Conservation (phyloP, 1,140 invertebrate genomes). For the Bicyclus anynana region DNA sequence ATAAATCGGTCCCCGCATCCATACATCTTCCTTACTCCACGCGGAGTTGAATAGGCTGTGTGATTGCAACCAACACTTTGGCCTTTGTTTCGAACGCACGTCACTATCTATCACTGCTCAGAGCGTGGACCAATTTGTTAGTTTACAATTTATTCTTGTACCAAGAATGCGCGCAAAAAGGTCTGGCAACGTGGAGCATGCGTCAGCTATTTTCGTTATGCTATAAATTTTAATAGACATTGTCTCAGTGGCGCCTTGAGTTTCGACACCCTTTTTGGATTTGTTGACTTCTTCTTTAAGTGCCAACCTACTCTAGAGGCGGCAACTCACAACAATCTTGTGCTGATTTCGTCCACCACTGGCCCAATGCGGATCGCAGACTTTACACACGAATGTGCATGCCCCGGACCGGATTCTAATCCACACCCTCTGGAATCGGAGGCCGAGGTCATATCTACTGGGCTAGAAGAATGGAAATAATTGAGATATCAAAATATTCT, state of each 20-base stretch:
- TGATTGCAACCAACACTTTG: constrained; percentile 67
- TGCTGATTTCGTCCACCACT: too few species aligned
- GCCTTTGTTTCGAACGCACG: constrained; percentile 61
- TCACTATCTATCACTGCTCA: constrained; percentile 65
- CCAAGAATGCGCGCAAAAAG: constrained; percentile 44
- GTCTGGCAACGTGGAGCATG: constrained; percentile 36
- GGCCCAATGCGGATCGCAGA: too few species aligned
- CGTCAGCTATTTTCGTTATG: constrained; percentile 35
- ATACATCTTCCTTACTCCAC: constrained; percentile 35
- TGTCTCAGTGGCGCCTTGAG: background rate
- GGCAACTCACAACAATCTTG: too few species aligned
- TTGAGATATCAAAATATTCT: too few species aligned
- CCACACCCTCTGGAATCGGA: too few species aligned
- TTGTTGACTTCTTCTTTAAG: too few species aligned
- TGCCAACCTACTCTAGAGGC: too few species aligned
- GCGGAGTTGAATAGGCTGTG: constrained; percentile 57
- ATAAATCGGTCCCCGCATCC: constrained; percentile 29
- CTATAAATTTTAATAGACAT: constrained; percentile 33
- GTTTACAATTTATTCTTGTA: constrained; percentile 55
- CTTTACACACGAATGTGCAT: too few species aligned
- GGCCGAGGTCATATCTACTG: too few species aligned
- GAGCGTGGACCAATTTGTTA: constrained; percentile 63
- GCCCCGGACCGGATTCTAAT: too few species aligned
- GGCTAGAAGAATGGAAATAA: too few species aligned
- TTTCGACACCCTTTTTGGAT: background rate